These are phyloP conservation scores for Cancer borealis DNA, from an alignment of 2,888 invertebrate genomes.

Conservation along the genomic window DNA sequence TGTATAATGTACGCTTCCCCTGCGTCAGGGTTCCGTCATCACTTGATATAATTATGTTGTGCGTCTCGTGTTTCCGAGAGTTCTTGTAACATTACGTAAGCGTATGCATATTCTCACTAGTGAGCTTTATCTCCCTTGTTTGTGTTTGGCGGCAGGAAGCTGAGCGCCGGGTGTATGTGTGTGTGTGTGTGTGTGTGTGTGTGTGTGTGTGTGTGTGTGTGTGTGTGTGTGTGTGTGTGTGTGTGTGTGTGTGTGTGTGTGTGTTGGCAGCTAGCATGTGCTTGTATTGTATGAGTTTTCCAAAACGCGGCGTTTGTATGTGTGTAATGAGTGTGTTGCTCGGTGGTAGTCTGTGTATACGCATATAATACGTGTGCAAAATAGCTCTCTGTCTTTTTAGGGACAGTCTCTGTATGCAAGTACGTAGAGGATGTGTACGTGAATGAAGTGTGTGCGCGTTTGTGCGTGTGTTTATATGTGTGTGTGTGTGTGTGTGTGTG, in stretches of 20 bases:
- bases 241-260: not conserved
- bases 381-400: no score
- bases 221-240: not conserved
- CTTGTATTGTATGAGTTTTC: no score
- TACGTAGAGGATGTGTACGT: no score
- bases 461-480: no score
- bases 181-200: not conserved
- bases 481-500: constrained; percentile 8
- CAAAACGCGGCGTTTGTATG: no score
- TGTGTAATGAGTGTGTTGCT: no score
- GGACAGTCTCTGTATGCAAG: no score
- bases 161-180: not conserved
- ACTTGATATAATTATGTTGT: not conserved
- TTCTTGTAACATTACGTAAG: constrained; percentile 7
- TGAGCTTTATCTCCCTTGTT: not conserved
- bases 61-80: constrained; percentile 3
- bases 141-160: not conserved
- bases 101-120: not conserved
- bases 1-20: constrained; percentile 10
- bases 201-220: not conserved
- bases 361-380: no score
- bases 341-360: no score
- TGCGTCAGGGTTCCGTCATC: constrained; percentile 7
- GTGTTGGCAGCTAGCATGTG: no score
- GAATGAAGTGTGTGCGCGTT: no score